Percentiles rank a stretch among this genome's conserved stretches.
Conservation (phyloP, 2,113 vertebrate species). For the Brevimyrus niger region DNA sequence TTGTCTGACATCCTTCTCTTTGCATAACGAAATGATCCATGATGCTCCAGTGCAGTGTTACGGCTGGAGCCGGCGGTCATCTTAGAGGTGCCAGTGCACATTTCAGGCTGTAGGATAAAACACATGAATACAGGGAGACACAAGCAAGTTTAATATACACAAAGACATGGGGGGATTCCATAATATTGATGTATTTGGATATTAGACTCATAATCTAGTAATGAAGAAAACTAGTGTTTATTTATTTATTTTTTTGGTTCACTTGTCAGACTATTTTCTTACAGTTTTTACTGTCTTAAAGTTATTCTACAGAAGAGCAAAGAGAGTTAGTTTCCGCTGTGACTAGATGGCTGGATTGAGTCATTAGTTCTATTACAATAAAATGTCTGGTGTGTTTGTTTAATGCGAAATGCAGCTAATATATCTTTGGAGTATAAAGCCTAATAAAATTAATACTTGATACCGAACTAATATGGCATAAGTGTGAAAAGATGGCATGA, state of each 20-base stretch:
- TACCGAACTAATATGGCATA: neutral
- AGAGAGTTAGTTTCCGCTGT: too few species aligned
- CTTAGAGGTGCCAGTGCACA: neutral
- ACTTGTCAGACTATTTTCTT: neutral
- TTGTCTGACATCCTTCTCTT: neutral
- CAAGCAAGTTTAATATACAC: neutral
- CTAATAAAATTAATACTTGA: neutral
- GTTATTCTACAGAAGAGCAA: too few species aligned
- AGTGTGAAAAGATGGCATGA: neutral
- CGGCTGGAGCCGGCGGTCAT: neutral
- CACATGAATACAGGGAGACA: neutral
- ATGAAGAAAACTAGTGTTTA: neutral
- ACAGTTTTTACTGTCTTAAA: neutral
- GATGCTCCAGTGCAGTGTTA: neutral
- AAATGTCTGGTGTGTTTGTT: neutral
- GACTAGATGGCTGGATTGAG: too few species aligned
- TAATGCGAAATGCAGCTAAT: neutral
- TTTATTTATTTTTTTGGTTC: too few species aligned
- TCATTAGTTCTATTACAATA: neutral
- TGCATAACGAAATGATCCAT: neutral
- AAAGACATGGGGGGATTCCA: neutral
- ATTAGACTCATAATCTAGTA: neutral
- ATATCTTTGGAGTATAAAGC: neutral
- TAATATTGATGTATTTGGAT: neutral
- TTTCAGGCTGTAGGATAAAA: neutral